A percentile compares a stretch with the other conserved stretches of the same genome.
These are phyloP conservation scores for Malurus splendens DNA, from an alignment of 2,797 vertebrate genomes.

Conservation along the genomic window DNA sequence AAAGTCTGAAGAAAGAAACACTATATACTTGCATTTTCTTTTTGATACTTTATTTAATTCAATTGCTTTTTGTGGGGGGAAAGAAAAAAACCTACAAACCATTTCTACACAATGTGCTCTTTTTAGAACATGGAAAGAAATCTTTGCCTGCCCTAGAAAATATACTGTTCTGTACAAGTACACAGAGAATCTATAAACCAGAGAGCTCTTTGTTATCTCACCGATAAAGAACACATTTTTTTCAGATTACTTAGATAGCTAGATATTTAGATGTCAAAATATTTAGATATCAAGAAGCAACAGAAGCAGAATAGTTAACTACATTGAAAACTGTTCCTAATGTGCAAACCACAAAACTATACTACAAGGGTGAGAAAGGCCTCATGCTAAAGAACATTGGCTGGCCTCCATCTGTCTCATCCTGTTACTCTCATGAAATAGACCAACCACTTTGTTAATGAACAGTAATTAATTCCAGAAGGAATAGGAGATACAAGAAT, in stretches of 20 bases:
- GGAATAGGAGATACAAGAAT: neutral
- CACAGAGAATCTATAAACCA: neutral
- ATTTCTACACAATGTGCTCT: neutral
- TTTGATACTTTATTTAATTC: neutral
- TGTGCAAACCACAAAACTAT: neutral
- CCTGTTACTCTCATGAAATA: slow-evolving; percentile 18
- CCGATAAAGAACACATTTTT: neutral
- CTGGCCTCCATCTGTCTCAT: slow-evolving; percentile 22
- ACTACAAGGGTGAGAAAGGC: slow-evolving; percentile 35
- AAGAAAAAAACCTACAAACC: neutral
- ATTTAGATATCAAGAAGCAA: neutral
- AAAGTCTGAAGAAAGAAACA: neutral
- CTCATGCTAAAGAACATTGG: neutral
- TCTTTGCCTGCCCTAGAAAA: neutral
- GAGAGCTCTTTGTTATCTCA: neutral
- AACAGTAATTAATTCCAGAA: slow-evolving; percentile 34
- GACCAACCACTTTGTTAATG: slow-evolving; percentile 22
- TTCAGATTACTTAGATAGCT: neutral
- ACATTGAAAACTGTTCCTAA: neutral
- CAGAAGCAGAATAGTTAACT: slow-evolving; percentile 26
- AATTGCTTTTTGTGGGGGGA: fast-evolving
- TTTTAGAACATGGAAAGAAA: neutral
- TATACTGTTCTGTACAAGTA: neutral
- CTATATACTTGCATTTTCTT: neutral
- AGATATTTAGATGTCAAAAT: neutral